These are phyloP conservation scores for Ooceraea biroi DNA, from an alignment of 1,140 invertebrate genomes.

Conservation along the genomic window DNA sequence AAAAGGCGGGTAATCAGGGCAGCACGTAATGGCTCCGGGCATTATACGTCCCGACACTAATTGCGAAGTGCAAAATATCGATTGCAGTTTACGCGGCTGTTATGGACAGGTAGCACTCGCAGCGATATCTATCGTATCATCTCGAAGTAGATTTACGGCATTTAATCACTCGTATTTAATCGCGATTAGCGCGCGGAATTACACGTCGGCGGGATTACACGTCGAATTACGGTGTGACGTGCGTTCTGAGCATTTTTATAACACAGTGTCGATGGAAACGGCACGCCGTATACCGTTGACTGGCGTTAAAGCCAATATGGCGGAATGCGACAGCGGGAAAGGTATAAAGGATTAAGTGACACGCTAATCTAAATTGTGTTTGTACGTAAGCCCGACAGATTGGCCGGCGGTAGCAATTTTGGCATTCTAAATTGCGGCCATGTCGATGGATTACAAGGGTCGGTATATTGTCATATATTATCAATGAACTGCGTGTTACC, in stretches of 20 bases:
- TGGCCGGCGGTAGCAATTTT: background rate
- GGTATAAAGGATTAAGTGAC: background rate
- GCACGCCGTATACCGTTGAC: background rate
- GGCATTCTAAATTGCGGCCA: background rate
- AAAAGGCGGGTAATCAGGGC: slow-evolving; percentile 9
- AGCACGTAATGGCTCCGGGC: slow-evolving; percentile 41
- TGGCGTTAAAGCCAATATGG: slow-evolving; percentile 20
- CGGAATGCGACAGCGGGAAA: background rate
- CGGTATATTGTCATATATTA: background rate
- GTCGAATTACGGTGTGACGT: slow-evolving; percentile 31
- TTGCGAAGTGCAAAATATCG: slow-evolving; percentile 61
- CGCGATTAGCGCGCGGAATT: slow-evolving; percentile 48
- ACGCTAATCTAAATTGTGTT: slow-evolving; percentile 16
- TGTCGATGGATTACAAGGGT: background rate
- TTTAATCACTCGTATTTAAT: slow-evolving; percentile 61
- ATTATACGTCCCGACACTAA: slow-evolving; percentile 53
- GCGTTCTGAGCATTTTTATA: slow-evolving; percentile 50
- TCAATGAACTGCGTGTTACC: background rate
- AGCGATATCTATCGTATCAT: slow-evolving; percentile 57
- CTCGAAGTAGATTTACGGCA: slow-evolving; percentile 60
- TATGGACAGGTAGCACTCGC: slow-evolving; percentile 55
- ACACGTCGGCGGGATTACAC: slow-evolving; percentile 37
- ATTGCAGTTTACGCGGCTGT: slow-evolving; percentile 59
- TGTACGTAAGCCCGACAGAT: background rate
- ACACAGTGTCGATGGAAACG: background rate